These are phyloP conservation scores for Capra hircus DNA, from an alignment of 2,113 vertebrate species.

Conservation along the genomic window DNA sequence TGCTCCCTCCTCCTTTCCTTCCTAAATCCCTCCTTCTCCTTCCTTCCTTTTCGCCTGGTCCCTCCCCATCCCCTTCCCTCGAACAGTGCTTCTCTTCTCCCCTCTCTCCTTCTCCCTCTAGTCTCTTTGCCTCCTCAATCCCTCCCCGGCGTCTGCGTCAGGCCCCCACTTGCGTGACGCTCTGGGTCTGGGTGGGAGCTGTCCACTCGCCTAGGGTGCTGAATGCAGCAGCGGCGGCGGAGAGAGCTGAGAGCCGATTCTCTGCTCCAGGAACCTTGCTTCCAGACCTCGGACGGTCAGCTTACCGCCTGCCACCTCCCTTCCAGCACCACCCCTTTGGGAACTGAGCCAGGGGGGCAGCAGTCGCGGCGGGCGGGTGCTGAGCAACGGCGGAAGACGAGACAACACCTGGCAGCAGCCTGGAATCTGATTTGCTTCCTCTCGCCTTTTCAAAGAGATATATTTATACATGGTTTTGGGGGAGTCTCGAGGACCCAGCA, in stretches of 20 bases:
- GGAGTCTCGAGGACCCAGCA: constrained; percentile 52
- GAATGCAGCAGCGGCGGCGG: constrained; percentile 37
- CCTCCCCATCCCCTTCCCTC: constrained; percentile 20
- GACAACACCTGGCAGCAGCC: constrained; percentile 69
- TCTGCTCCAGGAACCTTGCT: background rate
- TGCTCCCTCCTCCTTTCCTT: constrained; percentile 17
- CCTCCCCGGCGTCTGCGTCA: constrained; percentile 60
- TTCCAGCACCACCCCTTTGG: constrained; percentile 63
- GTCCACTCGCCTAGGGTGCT: constrained; percentile 71
- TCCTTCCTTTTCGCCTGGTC: constrained; percentile 22
- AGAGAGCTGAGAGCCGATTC: background rate
- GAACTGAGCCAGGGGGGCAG: constrained; percentile 55
- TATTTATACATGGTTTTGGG: constrained; percentile 35
- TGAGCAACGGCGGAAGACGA: constrained; percentile 62
- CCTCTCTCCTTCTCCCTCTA: background rate
- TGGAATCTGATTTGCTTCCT: constrained; percentile 54
- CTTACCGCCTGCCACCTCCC: constrained; percentile 44
- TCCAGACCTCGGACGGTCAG: constrained; percentile 21
- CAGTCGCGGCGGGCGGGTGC: constrained; percentile 63
- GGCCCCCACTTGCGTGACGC: constrained; percentile 59
- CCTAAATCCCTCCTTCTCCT: constrained; percentile 36
- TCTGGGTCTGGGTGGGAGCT: constrained; percentile 66
- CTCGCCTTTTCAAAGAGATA: constrained; percentile 46
- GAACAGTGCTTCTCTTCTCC: background rate
- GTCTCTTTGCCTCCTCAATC: constrained; percentile 39